Percentiles rank a stretch among this genome's conserved stretches.
phyloP scores from a whole-genome alignment of 2,113 vertebrate genomes.

The Paramormyrops kingsleyae region DNA sequence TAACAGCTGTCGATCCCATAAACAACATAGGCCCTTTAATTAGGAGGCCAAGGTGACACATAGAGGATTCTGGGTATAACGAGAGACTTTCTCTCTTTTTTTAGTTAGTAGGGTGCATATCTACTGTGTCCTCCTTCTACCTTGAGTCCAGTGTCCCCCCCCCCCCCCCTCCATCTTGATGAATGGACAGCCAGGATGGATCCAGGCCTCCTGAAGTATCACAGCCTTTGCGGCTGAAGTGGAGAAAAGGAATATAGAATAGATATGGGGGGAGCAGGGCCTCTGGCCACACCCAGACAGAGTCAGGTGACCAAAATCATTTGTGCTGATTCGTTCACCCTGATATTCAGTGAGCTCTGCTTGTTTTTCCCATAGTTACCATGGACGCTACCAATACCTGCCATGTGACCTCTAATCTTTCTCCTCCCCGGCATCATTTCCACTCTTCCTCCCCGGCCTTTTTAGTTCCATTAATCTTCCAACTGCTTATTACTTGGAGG shows the following conservation, averaged over 20 bases:
- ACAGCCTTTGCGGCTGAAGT: neutral
- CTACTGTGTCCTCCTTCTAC: neutral
- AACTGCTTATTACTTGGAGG: neutral
- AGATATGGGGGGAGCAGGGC: neutral
- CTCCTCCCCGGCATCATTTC: neutral
- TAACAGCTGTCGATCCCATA: neutral
- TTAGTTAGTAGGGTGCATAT: neutral
- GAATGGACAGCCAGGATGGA: neutral
- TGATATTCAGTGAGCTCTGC: neutral
- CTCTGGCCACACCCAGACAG: neutral
- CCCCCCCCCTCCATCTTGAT: neutral
- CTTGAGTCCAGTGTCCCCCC: neutral
- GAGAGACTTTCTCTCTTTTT: neutral
- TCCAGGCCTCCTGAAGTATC: neutral
- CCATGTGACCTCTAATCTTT: neutral
- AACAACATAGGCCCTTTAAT: neutral
- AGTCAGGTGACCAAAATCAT: neutral
- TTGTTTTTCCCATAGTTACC: neutral
- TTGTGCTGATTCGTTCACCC: neutral
- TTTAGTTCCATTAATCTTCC: neutral
- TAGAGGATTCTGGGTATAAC: neutral
- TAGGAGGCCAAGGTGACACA: neutral
- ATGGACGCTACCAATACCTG: neutral
- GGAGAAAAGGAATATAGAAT: neutral
- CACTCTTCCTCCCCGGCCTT: neutral